Evolutionary conservation across 2,888 invertebrate species (phyloP).

Genomic region (Criorhina ranunculi): DNA sequence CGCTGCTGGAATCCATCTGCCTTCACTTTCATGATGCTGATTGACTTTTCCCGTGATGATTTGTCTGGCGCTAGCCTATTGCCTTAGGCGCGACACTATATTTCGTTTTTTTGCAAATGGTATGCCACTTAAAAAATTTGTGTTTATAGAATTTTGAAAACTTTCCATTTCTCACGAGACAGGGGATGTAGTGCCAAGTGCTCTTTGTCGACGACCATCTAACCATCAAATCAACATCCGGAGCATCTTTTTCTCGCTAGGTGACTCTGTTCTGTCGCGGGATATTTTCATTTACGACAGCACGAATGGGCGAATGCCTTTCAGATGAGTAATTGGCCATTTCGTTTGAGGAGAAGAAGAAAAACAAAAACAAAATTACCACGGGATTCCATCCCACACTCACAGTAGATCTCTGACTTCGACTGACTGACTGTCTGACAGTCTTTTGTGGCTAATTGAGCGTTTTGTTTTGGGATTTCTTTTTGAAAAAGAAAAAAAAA

Average conservation of each 20-base stretch:
- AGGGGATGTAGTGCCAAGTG: conserved; percentile 58
- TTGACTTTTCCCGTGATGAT: conserved; percentile 71
- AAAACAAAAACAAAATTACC: conserved; percentile 26
- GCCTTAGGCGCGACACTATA: conserved; percentile 43
- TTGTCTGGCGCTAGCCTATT: conserved; percentile 69
- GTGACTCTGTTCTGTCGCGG: conserved; percentile 1
- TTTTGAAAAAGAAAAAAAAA: conserved; percentile 64
- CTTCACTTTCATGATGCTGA: conserved; percentile 53
- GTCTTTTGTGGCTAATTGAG: conserved; percentile 8
- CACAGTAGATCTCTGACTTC: background rate
- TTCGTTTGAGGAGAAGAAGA: conserved; percentile 9
- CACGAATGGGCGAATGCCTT: conserved; percentile 46
- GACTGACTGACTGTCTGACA: background rate
- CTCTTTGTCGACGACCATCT: conserved; percentile 40
- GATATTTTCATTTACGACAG: conserved; percentile 13
- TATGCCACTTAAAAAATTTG: conserved; percentile 56
- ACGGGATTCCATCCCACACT: conserved; percentile 54
- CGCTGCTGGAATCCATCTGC: conserved; percentile 49
- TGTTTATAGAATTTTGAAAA: conserved; percentile 33
- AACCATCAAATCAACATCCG: conserved; percentile 60
- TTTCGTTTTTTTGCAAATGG: background rate
- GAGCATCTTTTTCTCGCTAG: conserved; percentile 11
- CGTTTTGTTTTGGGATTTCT: conserved; percentile 36
- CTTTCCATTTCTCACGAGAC: conserved; percentile 49
- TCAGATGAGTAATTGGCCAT: conserved; percentile 66